phyloP scores from a whole-genome alignment of 1,140 invertebrate species.

The Caerostris extrusa region DNA sequence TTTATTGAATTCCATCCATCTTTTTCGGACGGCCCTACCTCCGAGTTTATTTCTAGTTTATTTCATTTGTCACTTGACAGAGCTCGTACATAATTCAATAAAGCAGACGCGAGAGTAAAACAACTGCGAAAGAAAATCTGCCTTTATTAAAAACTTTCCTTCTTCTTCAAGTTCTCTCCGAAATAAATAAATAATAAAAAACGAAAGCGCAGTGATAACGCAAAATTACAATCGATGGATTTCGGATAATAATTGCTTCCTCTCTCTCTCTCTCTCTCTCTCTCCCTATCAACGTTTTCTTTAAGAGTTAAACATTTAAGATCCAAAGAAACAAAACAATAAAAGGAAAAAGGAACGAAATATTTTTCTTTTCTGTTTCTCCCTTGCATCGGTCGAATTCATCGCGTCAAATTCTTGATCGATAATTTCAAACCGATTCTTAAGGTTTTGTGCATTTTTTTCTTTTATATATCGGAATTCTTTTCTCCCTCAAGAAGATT shows the following conservation, averaged over 20 bases:
- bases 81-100: too few relatives aligned
- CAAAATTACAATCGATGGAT: conserved; percentile 25
- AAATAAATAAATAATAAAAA: too few relatives aligned
- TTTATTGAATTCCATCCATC: too few relatives aligned
- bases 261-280: conserved; percentile 26
- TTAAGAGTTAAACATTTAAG: conserved; percentile 5
- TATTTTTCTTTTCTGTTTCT: neutral
- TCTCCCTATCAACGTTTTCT: conserved; percentile 34
- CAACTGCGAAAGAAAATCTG: too few relatives aligned
- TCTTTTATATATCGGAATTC: conserved; percentile 40
- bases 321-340: conserved; percentile 18
- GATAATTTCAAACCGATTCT: conserved; percentile 26
- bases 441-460: conserved; percentile 25
- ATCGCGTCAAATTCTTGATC: conserved; percentile 37
- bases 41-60: too few relatives aligned
- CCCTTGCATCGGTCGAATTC: neutral
- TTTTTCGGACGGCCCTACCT: too few relatives aligned
- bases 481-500: neutral
- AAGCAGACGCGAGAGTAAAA: too few relatives aligned
- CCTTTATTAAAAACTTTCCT: conserved; percentile 28
- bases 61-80: too few relatives aligned
- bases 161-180: too few relatives aligned
- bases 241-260: conserved; percentile 63
- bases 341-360: neutral
- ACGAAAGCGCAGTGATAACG: neutral